Evolutionary conservation across 2,797 vertebrate species (phyloP).

Genomic region (Gymnoscopelus braueri): DNA sequence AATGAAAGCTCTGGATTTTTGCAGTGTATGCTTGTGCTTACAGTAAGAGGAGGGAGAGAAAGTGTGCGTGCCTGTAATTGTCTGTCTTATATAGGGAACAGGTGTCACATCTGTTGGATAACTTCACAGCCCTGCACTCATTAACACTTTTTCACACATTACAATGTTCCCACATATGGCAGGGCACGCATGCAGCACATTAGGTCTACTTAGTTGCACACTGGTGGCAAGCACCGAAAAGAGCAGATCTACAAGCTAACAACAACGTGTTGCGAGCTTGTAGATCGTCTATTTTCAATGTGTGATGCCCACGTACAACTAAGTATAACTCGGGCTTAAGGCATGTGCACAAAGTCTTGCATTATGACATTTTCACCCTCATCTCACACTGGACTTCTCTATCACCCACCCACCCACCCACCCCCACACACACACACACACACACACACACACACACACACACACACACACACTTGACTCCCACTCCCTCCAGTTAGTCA

Average conservation of each 20-base stretch:
- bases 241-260: no score
- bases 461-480: background rate
- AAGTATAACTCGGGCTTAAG: no score
- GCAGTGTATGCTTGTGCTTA: no score
- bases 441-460: background rate
- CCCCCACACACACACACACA: slow-evolving; percentile 5
- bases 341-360: no score
- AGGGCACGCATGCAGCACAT: slow-evolving; percentile 49
- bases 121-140: slow-evolving; percentile 48
- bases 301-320: no score
- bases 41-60: background rate
- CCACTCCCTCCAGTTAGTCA: slow-evolving; percentile 25
- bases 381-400: no score
- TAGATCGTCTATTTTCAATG: no score
- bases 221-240: no score
- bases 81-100: slow-evolving; percentile 46
- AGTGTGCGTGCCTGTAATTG: slow-evolving; percentile 35
- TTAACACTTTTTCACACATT: slow-evolving; percentile 35
- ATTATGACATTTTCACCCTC: no score
- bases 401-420: background rate
- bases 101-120: slow-evolving; percentile 70
- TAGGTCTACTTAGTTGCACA: slow-evolving; percentile 15
- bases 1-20: no score
- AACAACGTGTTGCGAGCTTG: no score
- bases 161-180: slow-evolving; percentile 45